A percentile compares a stretch with the other conserved stretches of the same genome.
These are phyloP conservation scores for Pissodes strobi DNA, from an alignment of 1,140 invertebrate genomes.

Conservation along the genomic window DNA sequence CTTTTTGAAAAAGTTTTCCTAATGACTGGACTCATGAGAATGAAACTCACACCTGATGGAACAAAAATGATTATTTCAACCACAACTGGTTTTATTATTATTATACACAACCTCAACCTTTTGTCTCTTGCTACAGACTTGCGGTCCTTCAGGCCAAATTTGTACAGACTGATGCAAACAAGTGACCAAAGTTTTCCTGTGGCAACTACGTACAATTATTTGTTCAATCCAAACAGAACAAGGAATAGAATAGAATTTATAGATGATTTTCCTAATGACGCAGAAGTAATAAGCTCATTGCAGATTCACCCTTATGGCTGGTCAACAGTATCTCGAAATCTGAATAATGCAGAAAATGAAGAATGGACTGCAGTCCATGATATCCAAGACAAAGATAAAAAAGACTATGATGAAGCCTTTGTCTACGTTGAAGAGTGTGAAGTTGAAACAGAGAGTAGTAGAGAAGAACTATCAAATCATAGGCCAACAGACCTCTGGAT, in stretches of 20 bases:
- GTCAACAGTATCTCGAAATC: conserved; percentile 85
- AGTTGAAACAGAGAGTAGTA: conserved; percentile 37
- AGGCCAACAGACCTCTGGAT: conserved; percentile 51
- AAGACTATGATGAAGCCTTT: conserved; percentile 56
- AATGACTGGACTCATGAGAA: conserved; percentile 83
- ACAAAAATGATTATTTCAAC: conserved; percentile 89
- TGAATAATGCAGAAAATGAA: conserved; percentile 80
- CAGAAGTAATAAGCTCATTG: conserved; percentile 86
- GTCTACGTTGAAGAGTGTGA: conserved; percentile 44
- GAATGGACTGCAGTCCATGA: conserved; percentile 96
- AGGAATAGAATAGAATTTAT: conserved; percentile 88
- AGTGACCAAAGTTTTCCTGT: conserved; percentile 79
- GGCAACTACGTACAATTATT: conserved; percentile 75
- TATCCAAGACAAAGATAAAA: conserved; percentile 72
- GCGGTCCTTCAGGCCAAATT: conserved; percentile 85
- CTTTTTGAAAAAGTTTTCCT: conserved; percentile 82
- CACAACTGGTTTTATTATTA: conserved; percentile 84
- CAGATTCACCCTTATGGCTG: conserved; percentile 92
- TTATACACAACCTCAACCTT: conserved; percentile 87
- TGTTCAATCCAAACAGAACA: conserved; percentile 74
- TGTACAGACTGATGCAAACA: conserved; percentile 87
- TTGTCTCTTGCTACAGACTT: conserved; percentile 78
- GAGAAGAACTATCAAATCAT: conserved; percentile 36
- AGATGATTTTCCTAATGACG: conserved; percentile 89
- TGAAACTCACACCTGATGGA: conserved; percentile 81